phyloP scores from a whole-genome alignment of 1,140 invertebrate genomes.

The Drosophila burlai region DNA sequence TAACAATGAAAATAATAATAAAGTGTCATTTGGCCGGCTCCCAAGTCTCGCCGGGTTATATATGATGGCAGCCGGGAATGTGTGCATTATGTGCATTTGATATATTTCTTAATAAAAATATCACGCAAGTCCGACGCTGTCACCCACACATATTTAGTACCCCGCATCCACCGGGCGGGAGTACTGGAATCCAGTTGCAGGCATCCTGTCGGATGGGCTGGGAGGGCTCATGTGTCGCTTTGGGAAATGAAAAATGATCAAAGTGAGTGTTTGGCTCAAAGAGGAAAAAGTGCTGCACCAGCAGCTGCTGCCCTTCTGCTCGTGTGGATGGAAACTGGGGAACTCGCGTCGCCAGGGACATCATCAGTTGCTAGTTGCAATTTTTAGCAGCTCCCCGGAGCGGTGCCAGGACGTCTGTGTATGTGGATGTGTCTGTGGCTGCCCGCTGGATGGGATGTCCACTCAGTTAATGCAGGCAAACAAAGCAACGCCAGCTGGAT shows the following conservation, averaged over 20 bases:
- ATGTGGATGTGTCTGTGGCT: slow-evolving; percentile 38
- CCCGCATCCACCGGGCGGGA: slow-evolving; percentile 16
- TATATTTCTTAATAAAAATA: slow-evolving; percentile 82
- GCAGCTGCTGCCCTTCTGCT: slow-evolving; percentile 53
- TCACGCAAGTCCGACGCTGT: slow-evolving; percentile 67
- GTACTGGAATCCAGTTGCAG: slow-evolving; percentile 34
- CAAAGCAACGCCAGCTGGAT: slow-evolving; percentile 62
- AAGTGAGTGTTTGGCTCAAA: slow-evolving; percentile 79
- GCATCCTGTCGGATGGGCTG: slow-evolving; percentile 17
- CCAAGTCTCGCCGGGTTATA: slow-evolving; percentile 44
- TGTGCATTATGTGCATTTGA: slow-evolving; percentile 72
- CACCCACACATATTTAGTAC: slow-evolving; percentile 31
- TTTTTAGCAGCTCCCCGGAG: slow-evolving; percentile 52
- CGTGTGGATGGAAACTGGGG: slow-evolving; percentile 28
- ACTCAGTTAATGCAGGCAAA: slow-evolving; percentile 70
- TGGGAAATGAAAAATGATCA: slow-evolving; percentile 79
- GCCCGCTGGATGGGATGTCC: slow-evolving; percentile 48
- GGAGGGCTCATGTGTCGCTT: slow-evolving; percentile 70
- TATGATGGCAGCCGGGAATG: slow-evolving; percentile 46
- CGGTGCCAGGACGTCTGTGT: slow-evolving; percentile 12
- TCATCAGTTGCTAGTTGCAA: slow-evolving; percentile 73
- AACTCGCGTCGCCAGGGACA: slow-evolving; percentile 60
- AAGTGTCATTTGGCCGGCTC: slow-evolving; percentile 54
- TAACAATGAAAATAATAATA: slow-evolving; percentile 64
- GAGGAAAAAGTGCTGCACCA: slow-evolving; percentile 55